These are phyloP conservation scores for Lochmaea crataegi DNA, from an alignment of 2,888 invertebrate genomes.

Conservation along the genomic window DNA sequence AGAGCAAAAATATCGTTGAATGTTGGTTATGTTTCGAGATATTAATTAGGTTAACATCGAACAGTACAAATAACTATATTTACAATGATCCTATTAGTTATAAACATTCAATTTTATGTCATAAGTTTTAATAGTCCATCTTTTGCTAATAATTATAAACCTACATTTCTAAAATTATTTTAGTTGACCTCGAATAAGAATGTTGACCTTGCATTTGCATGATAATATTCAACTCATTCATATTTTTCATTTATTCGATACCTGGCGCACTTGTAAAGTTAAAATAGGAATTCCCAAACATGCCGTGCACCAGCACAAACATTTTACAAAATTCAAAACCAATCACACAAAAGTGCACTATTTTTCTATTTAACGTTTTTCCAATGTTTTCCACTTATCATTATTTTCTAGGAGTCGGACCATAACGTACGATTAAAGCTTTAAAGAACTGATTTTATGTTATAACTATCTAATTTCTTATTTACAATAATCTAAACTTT, in stretches of 20 bases:
- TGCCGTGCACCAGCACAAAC: no score
- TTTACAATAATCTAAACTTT: no score
- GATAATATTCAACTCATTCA: background rate
- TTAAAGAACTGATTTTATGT: no score
- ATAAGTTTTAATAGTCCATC: background rate
- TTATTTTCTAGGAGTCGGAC: no score
- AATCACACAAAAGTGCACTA: no score
- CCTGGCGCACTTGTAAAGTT: no score
- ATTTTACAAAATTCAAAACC: no score
- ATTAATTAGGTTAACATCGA: slow-evolving; percentile 4
- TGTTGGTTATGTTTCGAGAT: slow-evolving; percentile 2
- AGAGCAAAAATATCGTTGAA: slow-evolving; percentile 11
- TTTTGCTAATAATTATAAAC: background rate
- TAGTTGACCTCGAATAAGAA: background rate
- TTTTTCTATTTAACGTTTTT: no score
- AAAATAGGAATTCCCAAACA: no score
- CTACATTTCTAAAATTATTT: background rate
- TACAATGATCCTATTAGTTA: background rate
- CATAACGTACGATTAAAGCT: no score
- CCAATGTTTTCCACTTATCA: no score
- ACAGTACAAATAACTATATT: background rate
- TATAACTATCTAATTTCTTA: no score
- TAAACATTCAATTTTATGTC: background rate
- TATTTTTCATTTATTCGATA: background rate
- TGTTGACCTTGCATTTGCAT: background rate